Percentiles rank a stretch among this genome's conserved stretches.
Evolutionary conservation across 2,797 vertebrate species (phyloP).

Genomic region (Fringilla coelebs): DNA sequence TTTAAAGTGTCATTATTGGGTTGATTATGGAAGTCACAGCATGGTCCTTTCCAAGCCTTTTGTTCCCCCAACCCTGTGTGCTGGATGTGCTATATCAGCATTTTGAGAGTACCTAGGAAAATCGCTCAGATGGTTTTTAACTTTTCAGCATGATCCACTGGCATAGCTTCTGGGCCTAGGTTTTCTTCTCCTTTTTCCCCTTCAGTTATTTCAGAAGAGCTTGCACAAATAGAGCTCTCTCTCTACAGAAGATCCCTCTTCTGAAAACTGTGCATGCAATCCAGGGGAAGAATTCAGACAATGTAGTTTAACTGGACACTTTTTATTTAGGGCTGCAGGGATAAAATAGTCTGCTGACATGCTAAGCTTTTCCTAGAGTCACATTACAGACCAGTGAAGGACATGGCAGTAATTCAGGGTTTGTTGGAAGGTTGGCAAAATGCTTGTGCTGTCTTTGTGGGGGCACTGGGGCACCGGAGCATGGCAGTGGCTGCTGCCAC

Average conservation of each 20-base stretch:
- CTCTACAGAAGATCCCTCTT: background rate
- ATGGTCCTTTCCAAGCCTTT: background rate
- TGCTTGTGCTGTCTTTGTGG: background rate
- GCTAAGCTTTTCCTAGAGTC: constrained; percentile 54
- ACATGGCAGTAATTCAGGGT: constrained; percentile 34
- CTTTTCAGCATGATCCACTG: background rate
- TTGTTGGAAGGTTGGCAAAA: constrained; percentile 8
- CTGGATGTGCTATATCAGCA: background rate
- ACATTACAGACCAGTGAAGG: constrained; percentile 59
- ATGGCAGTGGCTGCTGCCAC: background rate
- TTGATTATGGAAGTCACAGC: background rate
- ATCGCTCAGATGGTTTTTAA: background rate
- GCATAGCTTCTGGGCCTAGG: background rate
- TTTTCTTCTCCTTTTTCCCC: no score
- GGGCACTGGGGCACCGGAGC: constrained; percentile 9
- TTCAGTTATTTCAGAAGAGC: background rate
- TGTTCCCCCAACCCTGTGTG: rapidly evolving
- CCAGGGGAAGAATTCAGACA: background rate
- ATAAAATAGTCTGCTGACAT: constrained; percentile 44
- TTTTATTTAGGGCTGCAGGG: constrained; percentile 54
- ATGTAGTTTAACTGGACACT: background rate
- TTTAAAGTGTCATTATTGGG: background rate
- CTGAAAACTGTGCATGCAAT: background rate
- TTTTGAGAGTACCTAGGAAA: background rate
- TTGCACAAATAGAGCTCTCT: background rate